A percentile compares a stretch with the other conserved stretches of the same genome.
Evolutionary conservation across 2,888 invertebrate species (phyloP).

Genomic region (Thera britannica): DNA sequence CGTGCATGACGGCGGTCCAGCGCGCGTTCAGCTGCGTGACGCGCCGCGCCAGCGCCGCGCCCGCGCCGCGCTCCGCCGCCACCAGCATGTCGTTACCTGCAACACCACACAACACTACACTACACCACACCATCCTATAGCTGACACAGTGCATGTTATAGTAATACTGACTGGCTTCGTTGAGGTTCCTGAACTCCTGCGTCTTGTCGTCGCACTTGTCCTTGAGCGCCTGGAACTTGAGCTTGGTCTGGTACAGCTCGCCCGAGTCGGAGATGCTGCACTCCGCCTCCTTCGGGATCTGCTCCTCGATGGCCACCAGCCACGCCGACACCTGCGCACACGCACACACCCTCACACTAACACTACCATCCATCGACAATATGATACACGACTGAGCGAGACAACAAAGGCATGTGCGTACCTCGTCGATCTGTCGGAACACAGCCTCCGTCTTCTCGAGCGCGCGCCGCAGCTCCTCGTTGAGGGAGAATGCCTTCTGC

Average conservation of each 20-base stretch:
- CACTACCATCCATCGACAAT: background rate
- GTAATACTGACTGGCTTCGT: constrained; percentile 83
- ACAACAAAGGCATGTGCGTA: constrained; percentile 52
- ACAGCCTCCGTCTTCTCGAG: constrained; percentile 81
- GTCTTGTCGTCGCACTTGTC: constrained; percentile 89
- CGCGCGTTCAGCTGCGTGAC: constrained; percentile 89
- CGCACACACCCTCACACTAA: background rate
- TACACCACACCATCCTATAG: background rate
- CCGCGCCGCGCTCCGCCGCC: constrained; percentile 78
- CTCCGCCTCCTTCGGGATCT: constrained; percentile 85
- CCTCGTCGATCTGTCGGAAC: constrained; percentile 58
- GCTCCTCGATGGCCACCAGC: constrained; percentile 86
- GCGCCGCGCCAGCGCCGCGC: constrained; percentile 87
- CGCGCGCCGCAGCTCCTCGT: constrained; percentile 74
- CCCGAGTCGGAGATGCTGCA: constrained; percentile 86
- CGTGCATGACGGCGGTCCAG: constrained; percentile 89
- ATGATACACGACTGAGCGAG: background rate
- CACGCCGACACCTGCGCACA: constrained; percentile 62
- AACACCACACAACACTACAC: background rate
- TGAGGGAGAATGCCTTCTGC: constrained; percentile 71
- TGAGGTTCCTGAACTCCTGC: constrained; percentile 87
- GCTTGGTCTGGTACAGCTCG: constrained; percentile 89
- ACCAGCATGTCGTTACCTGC: constrained; percentile 86
- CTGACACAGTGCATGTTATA: no score
- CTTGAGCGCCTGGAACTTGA: constrained; percentile 88